Conservation (phyloP, 2,113 vertebrate genomes). For the Thamnaconus septentrionalis region DNA sequence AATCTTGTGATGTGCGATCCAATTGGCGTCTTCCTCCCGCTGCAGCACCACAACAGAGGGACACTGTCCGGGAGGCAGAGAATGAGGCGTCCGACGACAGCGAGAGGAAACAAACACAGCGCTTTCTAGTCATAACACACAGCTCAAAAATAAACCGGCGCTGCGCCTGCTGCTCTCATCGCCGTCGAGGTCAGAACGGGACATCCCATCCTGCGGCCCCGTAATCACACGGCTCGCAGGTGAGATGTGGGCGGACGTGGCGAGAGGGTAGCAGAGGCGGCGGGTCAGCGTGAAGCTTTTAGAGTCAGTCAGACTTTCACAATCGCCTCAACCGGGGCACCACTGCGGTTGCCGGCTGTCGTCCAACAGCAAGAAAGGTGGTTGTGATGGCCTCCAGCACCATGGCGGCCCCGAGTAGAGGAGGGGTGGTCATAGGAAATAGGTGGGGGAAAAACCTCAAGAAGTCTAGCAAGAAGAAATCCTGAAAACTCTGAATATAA, state of each 20-base stretch:
- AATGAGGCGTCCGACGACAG: not conserved
- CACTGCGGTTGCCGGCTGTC: too few relatives aligned
- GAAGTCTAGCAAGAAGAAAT: too few relatives aligned
- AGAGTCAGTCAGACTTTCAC: slow-evolving; percentile 1
- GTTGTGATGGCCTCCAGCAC: too few relatives aligned
- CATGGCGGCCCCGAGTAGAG: too few relatives aligned
- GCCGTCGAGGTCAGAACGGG: slow-evolving; percentile 14
- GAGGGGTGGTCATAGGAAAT: too few relatives aligned
- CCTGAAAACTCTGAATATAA: too few relatives aligned
- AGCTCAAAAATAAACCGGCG: slow-evolving; percentile 21
- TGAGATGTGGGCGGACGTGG: slow-evolving; percentile 5
- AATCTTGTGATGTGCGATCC: too few relatives aligned
- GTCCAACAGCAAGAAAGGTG: too few relatives aligned
- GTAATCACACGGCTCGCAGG: slow-evolving; percentile 17
- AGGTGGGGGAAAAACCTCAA: too few relatives aligned
- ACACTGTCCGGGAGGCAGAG: not conserved
- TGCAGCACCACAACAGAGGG: not conserved
- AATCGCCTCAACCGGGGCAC: too few relatives aligned
- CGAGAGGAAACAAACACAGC: slow-evolving; percentile 5
- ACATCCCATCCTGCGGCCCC: not conserved
- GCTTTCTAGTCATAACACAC: slow-evolving; percentile 17
- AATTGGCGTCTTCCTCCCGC: too few relatives aligned
- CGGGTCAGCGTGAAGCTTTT: not conserved
- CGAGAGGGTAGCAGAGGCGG: slow-evolving; percentile 15
- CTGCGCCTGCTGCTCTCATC: not conserved